Conservation (phyloP, 2,888 invertebrate genomes). For the Ennomos quercinarius region DNA sequence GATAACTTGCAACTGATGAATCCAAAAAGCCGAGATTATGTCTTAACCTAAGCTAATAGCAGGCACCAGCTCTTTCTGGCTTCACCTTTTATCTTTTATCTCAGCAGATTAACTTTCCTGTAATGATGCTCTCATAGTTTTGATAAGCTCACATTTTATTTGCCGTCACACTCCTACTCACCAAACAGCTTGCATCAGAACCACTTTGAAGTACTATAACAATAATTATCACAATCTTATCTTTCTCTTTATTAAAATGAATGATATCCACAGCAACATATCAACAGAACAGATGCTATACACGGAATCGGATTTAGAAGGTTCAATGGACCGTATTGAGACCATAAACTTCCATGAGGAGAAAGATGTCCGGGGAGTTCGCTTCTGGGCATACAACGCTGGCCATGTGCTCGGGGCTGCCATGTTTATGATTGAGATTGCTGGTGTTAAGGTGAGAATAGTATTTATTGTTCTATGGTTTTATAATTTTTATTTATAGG, state of each 20-base stretch:
- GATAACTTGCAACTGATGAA: too few species aligned
- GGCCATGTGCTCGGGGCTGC: constrained; percentile 99
- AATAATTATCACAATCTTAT: not conserved
- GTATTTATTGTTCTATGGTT: not conserved
- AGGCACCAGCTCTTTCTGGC: too few species aligned
- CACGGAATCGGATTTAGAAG: constrained; percentile 98
- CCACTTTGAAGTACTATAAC: too few species aligned
- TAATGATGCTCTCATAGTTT: too few species aligned
- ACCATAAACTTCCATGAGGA: constrained; percentile 99
- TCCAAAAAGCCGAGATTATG: too few species aligned
- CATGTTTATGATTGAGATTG: constrained; percentile 99
- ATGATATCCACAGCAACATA: constrained; percentile 89
- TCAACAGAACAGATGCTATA: constrained; percentile 98
- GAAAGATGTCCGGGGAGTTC: constrained; percentile 97
- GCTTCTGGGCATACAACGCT: constrained; percentile 99
- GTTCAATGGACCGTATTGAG: constrained; percentile 99
- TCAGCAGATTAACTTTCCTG: too few species aligned
- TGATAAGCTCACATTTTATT: too few species aligned
- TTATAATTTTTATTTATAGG: too few species aligned
- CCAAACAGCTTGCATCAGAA: too few species aligned
- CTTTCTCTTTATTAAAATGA: constrained; percentile 2
- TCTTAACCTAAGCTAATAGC: too few species aligned
- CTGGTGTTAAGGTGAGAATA: constrained; percentile 92
- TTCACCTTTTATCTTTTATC: too few species aligned
- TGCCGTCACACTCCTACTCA: too few species aligned